Percentiles rank a stretch among this genome's conserved stretches.
Evolutionary conservation across 2,797 vertebrate genomes (phyloP).

Genomic region (Silurus lanzhouensis): DNA sequence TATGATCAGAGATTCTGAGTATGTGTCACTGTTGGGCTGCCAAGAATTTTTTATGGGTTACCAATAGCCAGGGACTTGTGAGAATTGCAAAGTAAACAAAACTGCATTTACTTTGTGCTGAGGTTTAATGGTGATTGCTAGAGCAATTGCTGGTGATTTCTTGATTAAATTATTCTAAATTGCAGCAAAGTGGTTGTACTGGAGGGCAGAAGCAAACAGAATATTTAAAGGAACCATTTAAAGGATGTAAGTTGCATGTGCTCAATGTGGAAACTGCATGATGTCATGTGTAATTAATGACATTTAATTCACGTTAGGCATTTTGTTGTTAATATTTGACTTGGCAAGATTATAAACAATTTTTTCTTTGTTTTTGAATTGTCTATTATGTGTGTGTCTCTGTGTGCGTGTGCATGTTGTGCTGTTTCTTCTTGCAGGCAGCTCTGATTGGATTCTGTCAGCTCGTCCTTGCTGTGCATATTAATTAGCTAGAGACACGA

Average conservation of each 20-base stretch:
- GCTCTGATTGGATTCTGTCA: constrained; percentile 62
- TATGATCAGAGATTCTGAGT: too few species aligned
- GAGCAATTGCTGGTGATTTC: neutral
- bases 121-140: neutral
- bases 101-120: neutral
- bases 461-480: constrained; percentile 59
- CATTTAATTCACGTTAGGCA: constrained; percentile 48
- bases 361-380: constrained; percentile 5
- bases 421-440: constrained; percentile 37
- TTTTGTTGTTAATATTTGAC: constrained; percentile 31
- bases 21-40: neutral
- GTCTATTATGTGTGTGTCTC: constrained; percentile 24
- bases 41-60: neutral
- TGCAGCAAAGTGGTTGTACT: neutral
- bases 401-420: constrained; percentile 16
- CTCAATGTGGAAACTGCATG: neutral
- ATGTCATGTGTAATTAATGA: constrained; percentile 27
- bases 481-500: constrained; percentile 58
- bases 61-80: neutral
- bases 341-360: constrained; percentile 27
- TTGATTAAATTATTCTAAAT: neutral
- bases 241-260: neutral
- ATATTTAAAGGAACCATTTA: neutral
- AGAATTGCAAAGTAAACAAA: neutral
- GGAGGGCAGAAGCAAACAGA: neutral